Evolutionary conservation across 2,888 invertebrate genomes (phyloP).

Genomic region (Dicycla oo): DNA sequence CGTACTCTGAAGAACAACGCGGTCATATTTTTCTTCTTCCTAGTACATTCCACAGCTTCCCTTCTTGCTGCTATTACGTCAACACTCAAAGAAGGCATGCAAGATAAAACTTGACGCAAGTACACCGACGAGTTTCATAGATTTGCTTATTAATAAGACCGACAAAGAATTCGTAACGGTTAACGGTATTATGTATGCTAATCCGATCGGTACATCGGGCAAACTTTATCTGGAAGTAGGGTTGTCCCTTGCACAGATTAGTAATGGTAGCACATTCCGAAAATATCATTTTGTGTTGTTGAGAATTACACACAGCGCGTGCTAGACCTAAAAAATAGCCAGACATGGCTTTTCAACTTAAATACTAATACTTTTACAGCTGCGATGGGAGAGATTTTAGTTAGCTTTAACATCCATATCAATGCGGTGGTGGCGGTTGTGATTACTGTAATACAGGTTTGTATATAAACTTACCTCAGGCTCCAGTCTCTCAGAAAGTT

Average conservation of each 20-base stretch:
- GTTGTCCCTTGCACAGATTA: slow-evolving; percentile 42
- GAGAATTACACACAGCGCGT: neutral
- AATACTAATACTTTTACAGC: neutral
- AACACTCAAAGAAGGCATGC: slow-evolving; percentile 50
- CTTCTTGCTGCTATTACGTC: slow-evolving; percentile 30
- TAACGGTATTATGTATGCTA: slow-evolving; percentile 82
- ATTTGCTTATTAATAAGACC: slow-evolving; percentile 86
- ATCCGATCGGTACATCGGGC: slow-evolving; percentile 67
- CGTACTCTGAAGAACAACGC: too few relatives aligned
- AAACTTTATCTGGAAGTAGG: slow-evolving; percentile 59
- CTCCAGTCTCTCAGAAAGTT: too few relatives aligned
- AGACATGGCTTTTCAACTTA: neutral
- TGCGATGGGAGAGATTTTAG: neutral
- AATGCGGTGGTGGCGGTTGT: too few relatives aligned
- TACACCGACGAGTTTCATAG: slow-evolving; percentile 79
- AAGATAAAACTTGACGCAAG: slow-evolving; percentile 66
- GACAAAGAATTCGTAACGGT: slow-evolving; percentile 84
- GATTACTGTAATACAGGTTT: too few relatives aligned
- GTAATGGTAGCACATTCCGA: neutral
- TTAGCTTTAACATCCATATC: neutral
- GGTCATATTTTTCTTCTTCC: neutral
- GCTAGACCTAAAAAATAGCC: neutral
- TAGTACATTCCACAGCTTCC: neutral
- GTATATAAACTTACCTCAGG: too few relatives aligned
- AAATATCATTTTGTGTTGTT: neutral